Conservation (phyloP, 2,888 invertebrate genomes). For the Tenthredo scrophulariae region DNA sequence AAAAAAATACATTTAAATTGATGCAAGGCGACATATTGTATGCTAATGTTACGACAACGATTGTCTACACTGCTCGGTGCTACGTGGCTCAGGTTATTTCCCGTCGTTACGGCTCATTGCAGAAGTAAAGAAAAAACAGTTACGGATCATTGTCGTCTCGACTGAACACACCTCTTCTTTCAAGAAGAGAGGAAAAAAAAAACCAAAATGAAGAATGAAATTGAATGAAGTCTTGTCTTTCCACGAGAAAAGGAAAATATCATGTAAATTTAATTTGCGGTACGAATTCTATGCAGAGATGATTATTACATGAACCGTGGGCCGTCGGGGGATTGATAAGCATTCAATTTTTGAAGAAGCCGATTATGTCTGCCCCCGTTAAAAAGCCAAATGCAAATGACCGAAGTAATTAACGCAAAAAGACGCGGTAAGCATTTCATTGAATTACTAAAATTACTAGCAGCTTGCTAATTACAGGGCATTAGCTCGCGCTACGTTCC, state of each 20-base stretch:
- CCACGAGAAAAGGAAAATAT: neutral
- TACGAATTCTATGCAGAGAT: neutral
- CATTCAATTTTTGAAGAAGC: conserved; percentile 3
- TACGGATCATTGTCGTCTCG: conserved; percentile 13
- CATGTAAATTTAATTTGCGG: neutral
- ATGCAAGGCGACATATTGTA: conserved; percentile 48
- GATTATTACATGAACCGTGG: neutral
- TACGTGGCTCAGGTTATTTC: conserved; percentile 47
- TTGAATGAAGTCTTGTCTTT: neutral
- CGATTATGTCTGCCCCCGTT: neutral
- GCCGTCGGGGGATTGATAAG: conserved; percentile 2
- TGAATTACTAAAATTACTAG: conserved; percentile 43
- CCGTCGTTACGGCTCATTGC: conserved; percentile 29
- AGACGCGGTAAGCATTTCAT: conserved; percentile 30
- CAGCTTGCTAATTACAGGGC: conserved; percentile 22
- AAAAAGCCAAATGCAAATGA: conserved; percentile 7
- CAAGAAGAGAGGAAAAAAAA: neutral
- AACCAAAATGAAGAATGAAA: no score
- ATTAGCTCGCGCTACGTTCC: conserved; percentile 24
- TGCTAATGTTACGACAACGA: conserved; percentile 39
- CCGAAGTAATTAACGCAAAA: conserved; percentile 4
- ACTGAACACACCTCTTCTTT: neutral
- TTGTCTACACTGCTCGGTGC: conserved; percentile 33
- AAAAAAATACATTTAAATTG: conserved; percentile 40
- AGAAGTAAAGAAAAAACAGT: conserved; percentile 1